Base-by-base conservation (phyloP, 2,113 vertebrate species). In the Anguilla japonica region DNA sequence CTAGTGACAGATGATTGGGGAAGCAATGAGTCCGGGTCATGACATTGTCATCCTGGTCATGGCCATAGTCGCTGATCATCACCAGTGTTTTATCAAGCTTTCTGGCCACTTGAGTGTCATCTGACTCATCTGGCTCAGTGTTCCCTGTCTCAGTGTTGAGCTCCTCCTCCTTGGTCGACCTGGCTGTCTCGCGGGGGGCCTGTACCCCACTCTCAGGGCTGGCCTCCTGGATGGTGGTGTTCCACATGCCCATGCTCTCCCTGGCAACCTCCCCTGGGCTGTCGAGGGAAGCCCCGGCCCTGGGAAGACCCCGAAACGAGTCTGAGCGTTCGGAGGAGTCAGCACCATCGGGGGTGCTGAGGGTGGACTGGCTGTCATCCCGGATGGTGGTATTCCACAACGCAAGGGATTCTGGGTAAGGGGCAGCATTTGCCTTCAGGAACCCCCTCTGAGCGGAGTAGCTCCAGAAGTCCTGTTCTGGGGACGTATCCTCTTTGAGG, bases 141-240 rank as follows among this genome's bases (percentile, higher is more conserved):
- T 6, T 0, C 18, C 60, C 11, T 26, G 60, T 26, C 22, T 67
- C 60, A 26, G 18, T 20, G 18, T 67, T 8, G 5, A 67, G 60
- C 60, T 67, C 60, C 60, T 67, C 60, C 60, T 26, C 60, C 22
- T 67, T 26, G 60, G 22, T 60, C 75, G 53, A 91, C 94, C 92
- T 91, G 92, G 91, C 93, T 86, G 90, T 88, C 18, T 92, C 84
- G 82, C 93, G 89, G 85, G 89, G 87, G 79, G 81, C 67, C 79
- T 90, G 67, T 80, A 95, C 93, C 86, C 93, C 95, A 91, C 92
- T 90, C 84, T 96, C 96, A 3, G 97, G 96, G 86, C 95, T 97
- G 13, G 96, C 96, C 85, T 96, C 93, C 89, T 94, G 95, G 90
- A 97, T 93, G 82, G 96, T 96, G 87, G 94, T 94, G 92, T 95